Percentiles rank a stretch among this genome's conserved stretches.
Evolutionary conservation across 1,140 invertebrate genomes (phyloP).

Genomic region (Lordiphosa clarofinis): DNA sequence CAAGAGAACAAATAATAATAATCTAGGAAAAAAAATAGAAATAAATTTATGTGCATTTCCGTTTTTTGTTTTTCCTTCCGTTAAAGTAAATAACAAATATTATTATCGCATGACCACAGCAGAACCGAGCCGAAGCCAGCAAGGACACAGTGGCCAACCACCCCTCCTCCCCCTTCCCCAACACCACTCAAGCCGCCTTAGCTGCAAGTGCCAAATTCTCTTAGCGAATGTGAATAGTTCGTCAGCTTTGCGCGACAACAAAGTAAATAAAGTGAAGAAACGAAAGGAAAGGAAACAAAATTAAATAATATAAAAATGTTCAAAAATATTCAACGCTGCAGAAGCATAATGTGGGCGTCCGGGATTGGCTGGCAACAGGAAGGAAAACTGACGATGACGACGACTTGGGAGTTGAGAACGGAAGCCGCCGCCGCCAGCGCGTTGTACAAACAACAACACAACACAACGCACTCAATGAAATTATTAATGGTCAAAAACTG

Average conservation of each 20-base stretch:
- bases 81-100: constrained; percentile 79
- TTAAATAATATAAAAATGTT: constrained; percentile 51
- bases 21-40: constrained; percentile 56
- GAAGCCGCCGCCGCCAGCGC: constrained; percentile 40
- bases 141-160: not conserved
- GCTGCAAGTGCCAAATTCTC: constrained; percentile 32
- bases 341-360: constrained; percentile 1
- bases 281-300: constrained; percentile 22
- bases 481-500: constrained; percentile 72
- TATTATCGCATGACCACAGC: constrained; percentile 74
- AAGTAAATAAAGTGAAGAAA: constrained; percentile 13
- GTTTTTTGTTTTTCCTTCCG: constrained; percentile 73
- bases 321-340: constrained; percentile 31
- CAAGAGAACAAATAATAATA: constrained; percentile 46
- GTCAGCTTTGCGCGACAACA: constrained; percentile 31
- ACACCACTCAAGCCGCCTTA: no score
- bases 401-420: constrained; percentile 23
- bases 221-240: constrained; percentile 20
- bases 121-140: constrained; percentile 15
- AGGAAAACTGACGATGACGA: constrained; percentile 10
- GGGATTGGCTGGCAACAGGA: constrained; percentile 4
- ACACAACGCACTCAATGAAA: constrained; percentile 54
- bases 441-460: constrained; percentile 15
- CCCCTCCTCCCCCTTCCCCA: no score
- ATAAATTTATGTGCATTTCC: constrained; percentile 79